A percentile compares a stretch with the other conserved stretches of the same genome.
Conservation (phyloP, 2,888 invertebrate genomes). For the Caenorhabditis sinica region DNA sequence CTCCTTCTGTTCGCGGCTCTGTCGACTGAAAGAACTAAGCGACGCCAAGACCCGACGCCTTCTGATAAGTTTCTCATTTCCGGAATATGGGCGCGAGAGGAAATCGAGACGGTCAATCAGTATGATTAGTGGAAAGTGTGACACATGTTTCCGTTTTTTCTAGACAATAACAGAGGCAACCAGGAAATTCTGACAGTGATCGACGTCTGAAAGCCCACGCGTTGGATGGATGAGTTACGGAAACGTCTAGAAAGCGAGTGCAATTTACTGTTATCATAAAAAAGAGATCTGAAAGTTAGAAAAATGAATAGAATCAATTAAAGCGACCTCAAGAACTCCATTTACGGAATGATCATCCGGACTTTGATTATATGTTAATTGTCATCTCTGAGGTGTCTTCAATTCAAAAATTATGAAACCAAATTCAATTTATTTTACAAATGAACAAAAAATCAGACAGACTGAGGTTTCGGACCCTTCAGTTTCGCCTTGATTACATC, state of each 20-base stretch:
- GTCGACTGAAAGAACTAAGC: too few relatives aligned
- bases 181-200: conserved; percentile 1
- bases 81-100: conserved; percentile 8
- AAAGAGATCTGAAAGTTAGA: too few relatives aligned
- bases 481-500: conserved; percentile 14
- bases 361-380: too few relatives aligned
- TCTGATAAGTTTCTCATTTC: conserved; percentile 40
- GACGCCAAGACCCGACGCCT: not conserved
- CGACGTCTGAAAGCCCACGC: not conserved
- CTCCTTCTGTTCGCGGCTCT: too few relatives aligned
- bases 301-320: too few relatives aligned
- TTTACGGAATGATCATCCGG: too few relatives aligned
- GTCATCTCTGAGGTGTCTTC: too few relatives aligned
- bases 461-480: not conserved
- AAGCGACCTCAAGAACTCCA: too few relatives aligned
- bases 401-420: too few relatives aligned
- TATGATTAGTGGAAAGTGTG: conserved; percentile 11
- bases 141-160: conserved; percentile 19
- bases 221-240: not conserved
- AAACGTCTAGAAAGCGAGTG: not conserved
- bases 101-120: conserved; percentile 35
- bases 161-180: not conserved
- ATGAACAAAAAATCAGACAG: not conserved
- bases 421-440: not conserved
- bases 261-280: too few relatives aligned